Evolutionary conservation across 2,113 vertebrate genomes (phyloP), one percentile per base, ranked within the genome.

Genomic region (Bubo blakistoni): DNA sequence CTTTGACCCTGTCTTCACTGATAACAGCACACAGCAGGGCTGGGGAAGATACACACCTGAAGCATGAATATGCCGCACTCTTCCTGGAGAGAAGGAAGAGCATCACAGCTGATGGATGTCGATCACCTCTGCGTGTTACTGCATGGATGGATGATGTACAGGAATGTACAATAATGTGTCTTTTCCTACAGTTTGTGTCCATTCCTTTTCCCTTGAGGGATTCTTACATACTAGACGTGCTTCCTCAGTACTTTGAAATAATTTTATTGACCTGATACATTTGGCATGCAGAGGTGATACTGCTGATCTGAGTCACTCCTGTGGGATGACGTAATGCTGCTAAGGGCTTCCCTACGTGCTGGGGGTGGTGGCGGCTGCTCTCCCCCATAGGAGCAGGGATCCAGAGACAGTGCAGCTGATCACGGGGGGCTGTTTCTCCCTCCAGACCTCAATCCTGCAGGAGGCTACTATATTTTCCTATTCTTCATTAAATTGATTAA

Each of bases 261-360:
- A 51, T 73, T 38, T 34, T 63, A 20, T 74, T 96, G 96, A 86
- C 90, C 92, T 91, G 86, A 54, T 89, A 19, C 0, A 10, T 73
- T 81, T 78, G 94, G 82, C 86, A 85, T 51, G 76, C 67, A 89
- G 92, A 81, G 82, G 86, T 94, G 87, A 94, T 79, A 46, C 67
- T 88, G 77, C 87, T 90, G 95, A 59, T 95, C n/a, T 95, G 95
- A 91, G 93, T 94, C 94, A 95, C 62, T 80, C 38, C 81, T 0
- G 8, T 32, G 70, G 55, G 82, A 86, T 95, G 95, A 96, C 85
- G 82, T 92, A 91, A 92, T 55, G 87, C 59, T 77, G 19, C 58
- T 65, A 7, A 92, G 20, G 79, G 49, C 46, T 93, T 89, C 57
- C 62, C 73, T 67, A 34, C 1, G 1, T 1, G 5, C 63, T 84